A percentile compares a stretch with the other conserved stretches of the same genome.
Conservation (phyloP, 2,797 vertebrate genomes). For the Hybognathus amarus region DNA sequence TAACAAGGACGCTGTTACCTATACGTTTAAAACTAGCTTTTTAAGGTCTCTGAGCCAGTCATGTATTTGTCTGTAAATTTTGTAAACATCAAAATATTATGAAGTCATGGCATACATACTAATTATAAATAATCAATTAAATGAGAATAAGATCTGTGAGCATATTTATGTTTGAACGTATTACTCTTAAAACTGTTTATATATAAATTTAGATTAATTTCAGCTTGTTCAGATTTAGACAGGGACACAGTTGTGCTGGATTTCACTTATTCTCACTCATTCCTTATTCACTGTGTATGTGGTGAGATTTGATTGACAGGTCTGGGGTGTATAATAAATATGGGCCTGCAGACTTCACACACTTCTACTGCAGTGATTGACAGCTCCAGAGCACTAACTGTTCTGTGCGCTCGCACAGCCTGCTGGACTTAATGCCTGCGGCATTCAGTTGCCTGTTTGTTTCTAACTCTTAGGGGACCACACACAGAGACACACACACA, state of each 20-base stretch:
- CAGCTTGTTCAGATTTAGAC: constrained; percentile 28
- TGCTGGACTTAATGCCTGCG: constrained; percentile 67
- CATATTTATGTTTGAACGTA: background rate
- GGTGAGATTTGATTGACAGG: constrained; percentile 59
- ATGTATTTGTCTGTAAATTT: background rate
- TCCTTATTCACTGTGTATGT: constrained; percentile 57
- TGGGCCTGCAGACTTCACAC: constrained; percentile 60
- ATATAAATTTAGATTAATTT: constrained; percentile 22
- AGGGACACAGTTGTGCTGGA: constrained; percentile 34
- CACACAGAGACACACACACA: constrained; percentile 63
- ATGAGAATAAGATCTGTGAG: background rate
- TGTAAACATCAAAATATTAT: background rate
- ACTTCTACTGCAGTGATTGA: constrained; percentile 58
- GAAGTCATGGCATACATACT: background rate
- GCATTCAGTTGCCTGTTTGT: constrained; percentile 66
- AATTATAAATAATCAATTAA: background rate
- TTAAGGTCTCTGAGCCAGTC: background rate
- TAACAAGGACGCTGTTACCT: background rate
- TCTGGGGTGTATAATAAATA: constrained; percentile 62
- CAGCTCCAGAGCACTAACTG: constrained; percentile 57
- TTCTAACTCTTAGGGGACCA: constrained; percentile 54
- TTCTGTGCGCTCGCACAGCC: constrained; percentile 31
- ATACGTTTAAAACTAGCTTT: background rate
- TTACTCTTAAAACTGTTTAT: background rate
- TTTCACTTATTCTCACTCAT: constrained; percentile 47